Conservation (phyloP, 1,140 invertebrate species). For the Drosophila kanapiae region DNA sequence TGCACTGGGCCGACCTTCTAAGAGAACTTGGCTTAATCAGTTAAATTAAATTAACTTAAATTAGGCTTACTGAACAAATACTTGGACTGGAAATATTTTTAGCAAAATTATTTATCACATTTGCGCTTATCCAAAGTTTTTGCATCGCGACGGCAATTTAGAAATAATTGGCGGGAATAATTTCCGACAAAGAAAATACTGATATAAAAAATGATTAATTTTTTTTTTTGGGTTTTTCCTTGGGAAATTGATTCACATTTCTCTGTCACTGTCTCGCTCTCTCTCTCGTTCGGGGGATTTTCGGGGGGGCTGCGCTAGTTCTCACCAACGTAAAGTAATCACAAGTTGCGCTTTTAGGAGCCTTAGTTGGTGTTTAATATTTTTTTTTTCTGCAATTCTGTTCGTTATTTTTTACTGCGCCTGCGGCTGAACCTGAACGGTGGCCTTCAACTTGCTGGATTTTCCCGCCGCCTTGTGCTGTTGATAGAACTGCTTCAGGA, state of each 20-base stretch:
- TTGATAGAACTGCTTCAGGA: constrained; percentile 73
- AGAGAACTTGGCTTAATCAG: constrained; percentile 34
- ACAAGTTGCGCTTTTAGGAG: constrained; percentile 79
- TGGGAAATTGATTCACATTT: constrained; percentile 68
- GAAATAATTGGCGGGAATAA: constrained; percentile 49
- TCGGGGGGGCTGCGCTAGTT: constrained; percentile 66
- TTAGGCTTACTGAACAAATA: constrained; percentile 60
- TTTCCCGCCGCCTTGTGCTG: constrained; percentile 66
- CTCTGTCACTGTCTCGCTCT: constrained; percentile 43
- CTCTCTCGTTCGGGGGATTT: constrained; percentile 24
- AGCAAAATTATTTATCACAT: constrained; percentile 80
- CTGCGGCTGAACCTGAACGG: constrained; percentile 72
- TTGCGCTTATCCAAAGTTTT: constrained; percentile 76
- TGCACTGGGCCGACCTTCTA: constrained; percentile 33
- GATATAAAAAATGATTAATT: constrained; percentile 36
- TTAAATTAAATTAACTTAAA: constrained; percentile 46
- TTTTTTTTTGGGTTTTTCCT: constrained; percentile 45
- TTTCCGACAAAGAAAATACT: constrained; percentile 48
- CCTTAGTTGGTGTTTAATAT: constrained; percentile 36
- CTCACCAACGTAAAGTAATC: constrained; percentile 80
- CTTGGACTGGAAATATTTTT: constrained; percentile 68
- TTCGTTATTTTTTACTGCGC: constrained; percentile 58
- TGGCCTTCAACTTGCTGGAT: constrained; percentile 64
- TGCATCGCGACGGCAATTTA: constrained; percentile 55
- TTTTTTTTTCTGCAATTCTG: background rate